Percentiles rank a stretch among this genome's conserved stretches.
These are phyloP conservation scores for Grantiella picta DNA, from an alignment of 2,113 vertebrate genomes.

Conservation along the genomic window DNA sequence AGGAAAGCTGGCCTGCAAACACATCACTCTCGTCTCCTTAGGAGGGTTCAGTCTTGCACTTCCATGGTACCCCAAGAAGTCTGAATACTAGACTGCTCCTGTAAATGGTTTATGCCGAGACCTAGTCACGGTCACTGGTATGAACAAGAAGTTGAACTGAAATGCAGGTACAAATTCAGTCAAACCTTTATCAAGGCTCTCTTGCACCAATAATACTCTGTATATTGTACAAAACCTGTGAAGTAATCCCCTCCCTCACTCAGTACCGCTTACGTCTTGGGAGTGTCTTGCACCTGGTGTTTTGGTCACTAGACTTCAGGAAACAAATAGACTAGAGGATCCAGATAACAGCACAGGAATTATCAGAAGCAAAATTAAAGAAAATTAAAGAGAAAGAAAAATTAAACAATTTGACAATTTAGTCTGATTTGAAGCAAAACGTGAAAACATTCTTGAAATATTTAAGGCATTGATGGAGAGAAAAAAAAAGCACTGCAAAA, in stretches of 20 bases:
- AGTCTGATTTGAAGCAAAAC: background rate
- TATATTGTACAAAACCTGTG: background rate
- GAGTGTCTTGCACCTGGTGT: background rate
- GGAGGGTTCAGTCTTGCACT: background rate
- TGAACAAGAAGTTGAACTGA: background rate
- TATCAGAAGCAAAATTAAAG: background rate
- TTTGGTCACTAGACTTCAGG: background rate
- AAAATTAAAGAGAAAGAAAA: background rate
- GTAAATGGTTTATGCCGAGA: background rate
- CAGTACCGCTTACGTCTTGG: background rate
- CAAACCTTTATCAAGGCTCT: background rate
- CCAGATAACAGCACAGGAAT: background rate
- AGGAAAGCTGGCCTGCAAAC: background rate
- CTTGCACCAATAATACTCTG: background rate
- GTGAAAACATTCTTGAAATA: background rate
- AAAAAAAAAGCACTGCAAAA: background rate
- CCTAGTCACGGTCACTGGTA: background rate
- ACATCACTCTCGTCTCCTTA: background rate
- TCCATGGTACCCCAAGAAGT: background rate
- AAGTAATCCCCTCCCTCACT: background rate
- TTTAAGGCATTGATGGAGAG: background rate
- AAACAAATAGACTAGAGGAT: background rate
- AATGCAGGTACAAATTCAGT: background rate
- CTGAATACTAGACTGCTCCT: background rate
- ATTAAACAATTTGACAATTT: background rate